Evolutionary conservation across 2,888 invertebrate genomes (phyloP).

Genomic region (Limnephilus lunatus): DNA sequence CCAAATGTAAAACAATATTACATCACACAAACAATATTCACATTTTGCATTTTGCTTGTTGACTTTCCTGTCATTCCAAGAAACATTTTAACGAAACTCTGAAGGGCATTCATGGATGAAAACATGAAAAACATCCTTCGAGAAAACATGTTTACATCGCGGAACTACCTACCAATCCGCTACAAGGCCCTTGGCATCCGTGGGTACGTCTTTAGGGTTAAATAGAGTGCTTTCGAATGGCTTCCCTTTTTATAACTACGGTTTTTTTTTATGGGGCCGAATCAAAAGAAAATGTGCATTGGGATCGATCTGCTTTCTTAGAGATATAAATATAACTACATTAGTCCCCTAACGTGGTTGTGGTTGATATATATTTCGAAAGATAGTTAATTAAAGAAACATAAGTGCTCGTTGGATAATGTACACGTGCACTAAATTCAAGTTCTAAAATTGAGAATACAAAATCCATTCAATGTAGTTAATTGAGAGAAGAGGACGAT

Average conservation of each 20-base stretch:
- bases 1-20: not conserved
- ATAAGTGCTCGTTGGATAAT: no score
- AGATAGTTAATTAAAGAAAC: no score
- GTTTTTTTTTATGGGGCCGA: not conserved
- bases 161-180: not conserved
- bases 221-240: not conserved
- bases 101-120: not conserved
- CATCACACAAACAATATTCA: no score
- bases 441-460: no score
- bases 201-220: not conserved
- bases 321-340: not conserved
- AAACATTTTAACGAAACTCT: not conserved
- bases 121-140: not conserved
- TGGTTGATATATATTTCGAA: not conserved
- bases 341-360: not conserved
- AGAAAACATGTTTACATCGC: not conserved
- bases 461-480: no score
- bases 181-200: not conserved
- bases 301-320: not conserved
- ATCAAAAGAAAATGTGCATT: not conserved
- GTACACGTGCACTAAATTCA: no score
- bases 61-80: not conserved
- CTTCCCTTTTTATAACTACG: not conserved
- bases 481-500: no score
- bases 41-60: no score